Conservation (phyloP, 1,140 invertebrate species). For the Mizuhopecten yessoensis region DNA sequence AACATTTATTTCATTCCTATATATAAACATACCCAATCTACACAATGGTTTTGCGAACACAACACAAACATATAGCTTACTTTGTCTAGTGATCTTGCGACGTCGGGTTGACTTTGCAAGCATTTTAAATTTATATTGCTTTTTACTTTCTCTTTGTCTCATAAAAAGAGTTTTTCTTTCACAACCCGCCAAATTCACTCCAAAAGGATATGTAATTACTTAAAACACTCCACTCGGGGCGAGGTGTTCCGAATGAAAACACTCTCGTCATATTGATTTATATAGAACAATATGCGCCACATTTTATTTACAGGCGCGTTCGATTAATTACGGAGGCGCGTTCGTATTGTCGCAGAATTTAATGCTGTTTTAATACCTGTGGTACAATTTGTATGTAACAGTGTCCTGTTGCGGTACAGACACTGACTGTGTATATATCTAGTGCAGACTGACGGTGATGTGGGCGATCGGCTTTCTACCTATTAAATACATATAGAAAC, state of each 20-base stretch:
- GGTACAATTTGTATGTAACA: conserved; percentile 19
- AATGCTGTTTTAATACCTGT: conserved; percentile 14
- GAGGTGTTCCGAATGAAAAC: too few species aligned
- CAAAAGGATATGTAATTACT: conserved; percentile 29
- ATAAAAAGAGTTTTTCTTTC: conserved; percentile 35
- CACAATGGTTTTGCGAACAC: too few species aligned
- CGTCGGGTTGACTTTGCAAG: neutral
- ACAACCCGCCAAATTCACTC: conserved; percentile 24
- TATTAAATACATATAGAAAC: conserved; percentile 24
- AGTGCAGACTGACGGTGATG: neutral
- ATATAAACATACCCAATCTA: too few species aligned
- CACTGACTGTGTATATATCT: neutral
- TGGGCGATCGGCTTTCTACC: neutral
- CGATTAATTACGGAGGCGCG: conserved; percentile 36
- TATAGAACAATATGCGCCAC: conserved; percentile 20
- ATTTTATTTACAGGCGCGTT: conserved; percentile 27
- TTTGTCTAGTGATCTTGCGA: too few species aligned
- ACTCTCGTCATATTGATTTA: conserved; percentile 8
- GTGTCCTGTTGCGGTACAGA: neutral
- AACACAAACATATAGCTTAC: too few species aligned
- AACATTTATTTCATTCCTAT: too few species aligned
- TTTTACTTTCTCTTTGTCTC: conserved; percentile 34
- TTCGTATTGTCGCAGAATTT: conserved; percentile 38
- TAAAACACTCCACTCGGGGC: too few species aligned
- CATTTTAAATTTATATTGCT: conserved; percentile 29